Conservation (phyloP, 2,797 vertebrate genomes). For the Diplodus puntazzo region DNA sequence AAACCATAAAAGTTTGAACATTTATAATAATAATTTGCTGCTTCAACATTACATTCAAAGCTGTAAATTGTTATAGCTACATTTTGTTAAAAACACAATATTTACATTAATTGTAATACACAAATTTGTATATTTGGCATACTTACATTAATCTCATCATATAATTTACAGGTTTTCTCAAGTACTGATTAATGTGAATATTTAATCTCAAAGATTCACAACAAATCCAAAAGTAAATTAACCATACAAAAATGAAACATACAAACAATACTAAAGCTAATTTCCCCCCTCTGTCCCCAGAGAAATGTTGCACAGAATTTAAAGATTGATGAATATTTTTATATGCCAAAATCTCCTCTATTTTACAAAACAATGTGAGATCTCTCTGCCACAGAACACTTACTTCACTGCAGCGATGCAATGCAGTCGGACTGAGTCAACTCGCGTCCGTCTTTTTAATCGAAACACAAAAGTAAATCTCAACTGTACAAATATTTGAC, state of each 20-base stretch:
- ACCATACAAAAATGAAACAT: constrained; percentile 79
- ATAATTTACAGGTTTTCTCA: constrained; percentile 93
- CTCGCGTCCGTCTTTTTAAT: constrained; percentile 67
- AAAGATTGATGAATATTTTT: constrained; percentile 82
- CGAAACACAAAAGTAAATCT: constrained; percentile 71
- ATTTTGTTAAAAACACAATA: constrained; percentile 99
- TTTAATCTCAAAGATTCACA: constrained; percentile 82
- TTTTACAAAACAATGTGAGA: constrained; percentile 70
- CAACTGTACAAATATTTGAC: constrained; percentile 78
- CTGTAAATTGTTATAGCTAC: constrained; percentile 99
- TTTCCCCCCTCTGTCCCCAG: constrained; percentile 37
- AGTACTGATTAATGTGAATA: constrained; percentile 91
- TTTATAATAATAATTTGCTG: constrained; percentile 94
- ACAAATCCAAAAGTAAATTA: constrained; percentile 77
- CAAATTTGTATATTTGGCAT: constrained; percentile 99
- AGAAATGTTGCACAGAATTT: constrained; percentile 86
- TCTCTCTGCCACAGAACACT: constrained; percentile 52
- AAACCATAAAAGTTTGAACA: constrained; percentile 99
- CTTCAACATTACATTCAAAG: constrained; percentile 99
- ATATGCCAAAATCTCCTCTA: constrained; percentile 62
- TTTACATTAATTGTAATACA: constrained; percentile 98
- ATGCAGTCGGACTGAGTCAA: constrained; percentile 57
- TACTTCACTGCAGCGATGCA: constrained; percentile 60
- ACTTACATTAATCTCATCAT: constrained; percentile 97
- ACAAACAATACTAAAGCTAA: constrained; percentile 83